Evolutionary conservation across 2,113 vertebrate genomes (phyloP), one percentile per base, ranked within the genome.

Genomic region (Syngnathus typhle): DNA sequence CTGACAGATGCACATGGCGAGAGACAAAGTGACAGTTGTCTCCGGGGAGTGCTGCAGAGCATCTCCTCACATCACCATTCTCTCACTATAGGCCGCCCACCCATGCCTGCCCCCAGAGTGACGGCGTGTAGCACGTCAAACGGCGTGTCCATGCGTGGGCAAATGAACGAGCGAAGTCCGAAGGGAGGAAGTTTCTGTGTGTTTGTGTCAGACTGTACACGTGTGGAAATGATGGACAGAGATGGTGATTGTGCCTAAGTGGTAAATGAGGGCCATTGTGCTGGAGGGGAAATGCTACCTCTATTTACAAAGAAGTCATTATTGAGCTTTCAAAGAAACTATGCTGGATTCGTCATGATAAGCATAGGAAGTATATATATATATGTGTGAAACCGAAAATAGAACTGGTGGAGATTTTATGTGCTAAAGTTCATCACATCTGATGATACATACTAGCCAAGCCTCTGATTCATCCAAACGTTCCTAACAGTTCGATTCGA

Each of bases 211-310:
- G 62, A 72, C 64, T 66, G 36, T 75, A 76, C 66, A 73, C 74
- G 67, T 16, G 69, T 71, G 61, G 78, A 54, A 37, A 58, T 43
- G 51, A 60, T 44, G 69, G 69, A 78, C 79, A 86, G 78, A 79
- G 81, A 76, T 65, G 51, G 77, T 49, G 67, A 46, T 73, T 82
- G 60, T 67, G 56, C 66, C 62, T 38, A 52, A 52, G 70, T 68
- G 73, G 70, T 78, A 69, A 88, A 89, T 80, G 87, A 73, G 67
- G 36, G 61, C 60, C 69, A 84, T 87, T 89, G 88, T 88, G 67
- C 76, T 63, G 70, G 49, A 84, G 67, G 71, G 82, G 77, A 89
- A 84, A 82, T 55, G 49, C 80, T 71, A 75, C 61, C 82, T 84
- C 78, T 60, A 74, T 82, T 82, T 76, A 82, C 78, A 64, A 58